These are phyloP conservation scores for Trachelus tabidus DNA, from an alignment of 2,888 invertebrate species.

Conservation along the genomic window DNA sequence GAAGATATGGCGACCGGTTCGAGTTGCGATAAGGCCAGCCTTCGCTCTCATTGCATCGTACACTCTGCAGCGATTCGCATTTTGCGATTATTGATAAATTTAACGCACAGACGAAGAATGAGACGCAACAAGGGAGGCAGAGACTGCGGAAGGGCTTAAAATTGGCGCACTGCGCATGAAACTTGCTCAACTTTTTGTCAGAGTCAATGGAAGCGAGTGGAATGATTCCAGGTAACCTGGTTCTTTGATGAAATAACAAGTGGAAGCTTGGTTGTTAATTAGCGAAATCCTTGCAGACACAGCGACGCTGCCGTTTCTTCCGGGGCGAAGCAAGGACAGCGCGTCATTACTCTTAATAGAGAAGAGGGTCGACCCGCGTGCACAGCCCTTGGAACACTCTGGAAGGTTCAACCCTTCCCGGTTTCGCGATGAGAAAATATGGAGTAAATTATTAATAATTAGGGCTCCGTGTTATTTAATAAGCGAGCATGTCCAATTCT, in stretches of 20 bases:
- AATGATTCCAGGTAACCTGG: too few species aligned
- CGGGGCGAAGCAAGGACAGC: constrained; percentile 8
- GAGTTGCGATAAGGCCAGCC: too few species aligned
- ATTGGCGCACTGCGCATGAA: too few species aligned
- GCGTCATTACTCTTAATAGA: constrained; percentile 29
- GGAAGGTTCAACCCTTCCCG: constrained; percentile 27
- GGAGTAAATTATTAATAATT: constrained; percentile 47
- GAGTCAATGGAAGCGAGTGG: too few species aligned
- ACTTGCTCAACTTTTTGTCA: too few species aligned
- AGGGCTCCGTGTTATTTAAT: constrained; percentile 47
- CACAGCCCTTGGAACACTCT: too few species aligned
- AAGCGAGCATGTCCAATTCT: constrained; percentile 22
- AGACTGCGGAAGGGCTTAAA: neutral
- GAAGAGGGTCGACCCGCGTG: neutral
- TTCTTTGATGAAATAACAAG: neutral
- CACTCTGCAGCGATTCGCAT: too few species aligned
- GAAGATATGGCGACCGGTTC: neutral
- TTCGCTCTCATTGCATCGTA: too few species aligned
- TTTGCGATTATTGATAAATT: too few species aligned
- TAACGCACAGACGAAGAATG: neutral
- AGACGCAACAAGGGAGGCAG: neutral
- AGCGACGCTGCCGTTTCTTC: neutral
- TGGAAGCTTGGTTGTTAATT: constrained; percentile 3
- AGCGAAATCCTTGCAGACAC: constrained; percentile 2
- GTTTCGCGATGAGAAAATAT: constrained; percentile 20